Evolutionary conservation across 1,140 invertebrate species (phyloP), one percentile per base, ranked within the genome.

Genomic region (Aphidius ervi): DNA sequence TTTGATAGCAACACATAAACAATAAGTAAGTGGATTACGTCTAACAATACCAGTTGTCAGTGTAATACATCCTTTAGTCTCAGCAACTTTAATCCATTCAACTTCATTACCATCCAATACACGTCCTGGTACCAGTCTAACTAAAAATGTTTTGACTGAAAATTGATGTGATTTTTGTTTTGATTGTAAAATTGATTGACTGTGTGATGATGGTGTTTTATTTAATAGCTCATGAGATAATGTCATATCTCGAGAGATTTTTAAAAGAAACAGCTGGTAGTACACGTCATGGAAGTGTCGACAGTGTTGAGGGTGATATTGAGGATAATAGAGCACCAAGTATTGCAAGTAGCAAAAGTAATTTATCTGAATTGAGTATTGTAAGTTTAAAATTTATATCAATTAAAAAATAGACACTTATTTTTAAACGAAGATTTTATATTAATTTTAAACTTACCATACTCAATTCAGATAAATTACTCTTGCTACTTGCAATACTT

Each of bases 41-140:
- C 82, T 80, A 70, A 88, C 83, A 46, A 86, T 74, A 42, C 87
- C 87, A 56, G 88, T 88, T 55, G 91, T 90, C 58, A 95, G 86
- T 47, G 89, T 86, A 56, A 93, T 88, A 69, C 94, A 96, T 57
- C 89, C 90, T 78, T 93, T 93, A 45, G 89, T 91, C 73, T 94
- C 91, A 0, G 88, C 83, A 8, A 97, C 90, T 83, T 99, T 99
- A 41, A 98, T 93, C 87, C 95, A 97, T 79, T 99, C 97, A 20
- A 95, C 92, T 61, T 98, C 95, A 66, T 95, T 90, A 41, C 93
- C 92, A 74, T 98, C 97, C 53, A 99, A 81, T 39, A 94, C 95
- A 48, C 95, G 85, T 61, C 96, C 88, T 9, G 97, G 96, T 56
- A 99, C 87, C 58, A 99, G 81, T 48, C 95, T 87, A 42, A 99